Evolutionary conservation across 92 coral and sea anemone species (phyloP).

Genomic region (Pocillopora grandis): DNA sequence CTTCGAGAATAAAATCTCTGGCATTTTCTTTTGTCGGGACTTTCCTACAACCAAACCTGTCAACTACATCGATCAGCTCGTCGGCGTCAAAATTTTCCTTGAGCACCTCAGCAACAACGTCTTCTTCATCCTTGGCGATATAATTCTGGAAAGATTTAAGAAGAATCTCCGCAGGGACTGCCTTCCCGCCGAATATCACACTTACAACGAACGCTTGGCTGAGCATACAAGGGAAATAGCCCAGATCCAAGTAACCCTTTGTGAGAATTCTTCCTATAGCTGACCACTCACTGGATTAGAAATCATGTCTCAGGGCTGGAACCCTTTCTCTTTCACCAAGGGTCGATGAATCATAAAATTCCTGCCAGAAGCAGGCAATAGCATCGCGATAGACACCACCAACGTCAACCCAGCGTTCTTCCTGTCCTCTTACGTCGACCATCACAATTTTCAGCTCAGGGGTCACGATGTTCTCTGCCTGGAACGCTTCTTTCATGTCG

Average conservation of each 20-base stretch:
- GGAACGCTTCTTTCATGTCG: slow-evolving; percentile 38
- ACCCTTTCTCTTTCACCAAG: slow-evolving; percentile 45
- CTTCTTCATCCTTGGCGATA: slow-evolving; percentile 32
- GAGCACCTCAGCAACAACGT: slow-evolving; percentile 22
- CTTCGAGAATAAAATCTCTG: slow-evolving; percentile 1
- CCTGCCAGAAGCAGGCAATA: slow-evolving; percentile 45
- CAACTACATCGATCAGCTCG: slow-evolving; percentile 36
- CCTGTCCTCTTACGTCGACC: slow-evolving; percentile 44
- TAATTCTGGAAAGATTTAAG: slow-evolving; percentile 22
- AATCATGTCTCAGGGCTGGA: slow-evolving; percentile 53
- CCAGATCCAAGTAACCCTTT: slow-evolving; percentile 37
- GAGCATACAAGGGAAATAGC: slow-evolving; percentile 42
- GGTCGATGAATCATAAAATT: slow-evolving; percentile 40
- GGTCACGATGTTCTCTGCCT: slow-evolving; percentile 18
- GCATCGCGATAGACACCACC: slow-evolving; percentile 42
- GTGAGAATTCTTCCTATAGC: slow-evolving; percentile 42
- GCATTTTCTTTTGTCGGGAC: slow-evolving; percentile 18
- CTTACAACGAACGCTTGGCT: slow-evolving; percentile 34
- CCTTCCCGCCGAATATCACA: slow-evolving; percentile 12
- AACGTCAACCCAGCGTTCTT: slow-evolving; percentile 27
- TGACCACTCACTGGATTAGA: slow-evolving; percentile 41
- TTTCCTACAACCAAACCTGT: slow-evolving; percentile 38
- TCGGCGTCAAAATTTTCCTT: slow-evolving; percentile 32
- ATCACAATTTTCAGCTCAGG: slow-evolving; percentile 25
- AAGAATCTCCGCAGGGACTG: slow-evolving; percentile 14